Evolutionary conservation across 2,113 vertebrate species (phyloP).

Genomic region (Gallinago jamesoni): DNA sequence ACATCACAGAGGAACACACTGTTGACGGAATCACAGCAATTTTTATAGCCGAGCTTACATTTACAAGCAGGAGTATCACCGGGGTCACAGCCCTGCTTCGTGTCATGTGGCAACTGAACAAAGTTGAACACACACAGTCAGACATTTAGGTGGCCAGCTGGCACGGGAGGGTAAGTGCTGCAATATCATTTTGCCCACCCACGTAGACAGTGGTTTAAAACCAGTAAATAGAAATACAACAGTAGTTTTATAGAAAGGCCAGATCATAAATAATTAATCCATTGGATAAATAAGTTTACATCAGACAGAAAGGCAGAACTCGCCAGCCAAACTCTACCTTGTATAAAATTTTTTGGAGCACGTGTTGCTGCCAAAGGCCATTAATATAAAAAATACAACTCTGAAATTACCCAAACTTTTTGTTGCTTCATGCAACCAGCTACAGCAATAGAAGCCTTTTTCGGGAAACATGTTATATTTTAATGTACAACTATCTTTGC

Average conservation of each 20-base stretch:
- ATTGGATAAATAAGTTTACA: conserved; percentile 41
- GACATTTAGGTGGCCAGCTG: conserved; percentile 75
- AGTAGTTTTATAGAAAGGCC: conserved; percentile 62
- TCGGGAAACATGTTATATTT: neutral
- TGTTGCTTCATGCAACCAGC: neutral
- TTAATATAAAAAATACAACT: neutral
- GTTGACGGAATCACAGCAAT: conserved; percentile 70
- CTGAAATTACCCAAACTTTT: neutral
- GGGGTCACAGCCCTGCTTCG: conserved; percentile 77
- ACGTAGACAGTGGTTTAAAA: conserved; percentile 43
- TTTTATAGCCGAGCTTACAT: conserved; percentile 78
- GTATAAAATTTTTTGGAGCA: neutral
- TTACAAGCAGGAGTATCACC: conserved; percentile 74
- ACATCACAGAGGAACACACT: conserved; percentile 41
- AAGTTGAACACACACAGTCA: conserved; percentile 73
- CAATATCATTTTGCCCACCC: conserved; percentile 73
- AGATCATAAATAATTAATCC: conserved; percentile 64
- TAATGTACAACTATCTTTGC: neutral
- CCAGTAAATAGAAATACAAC: conserved; percentile 54
- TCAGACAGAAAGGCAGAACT: conserved; percentile 8
- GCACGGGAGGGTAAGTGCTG: conserved; percentile 48
- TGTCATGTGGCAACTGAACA: conserved; percentile 64
- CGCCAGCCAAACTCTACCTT: neutral
- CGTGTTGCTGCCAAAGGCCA: neutral
- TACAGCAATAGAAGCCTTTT: neutral